Evolutionary conservation across 2,888 invertebrate species (phyloP), one percentile per base, ranked within the genome.

Genomic region (Limenitis camilla): DNA sequence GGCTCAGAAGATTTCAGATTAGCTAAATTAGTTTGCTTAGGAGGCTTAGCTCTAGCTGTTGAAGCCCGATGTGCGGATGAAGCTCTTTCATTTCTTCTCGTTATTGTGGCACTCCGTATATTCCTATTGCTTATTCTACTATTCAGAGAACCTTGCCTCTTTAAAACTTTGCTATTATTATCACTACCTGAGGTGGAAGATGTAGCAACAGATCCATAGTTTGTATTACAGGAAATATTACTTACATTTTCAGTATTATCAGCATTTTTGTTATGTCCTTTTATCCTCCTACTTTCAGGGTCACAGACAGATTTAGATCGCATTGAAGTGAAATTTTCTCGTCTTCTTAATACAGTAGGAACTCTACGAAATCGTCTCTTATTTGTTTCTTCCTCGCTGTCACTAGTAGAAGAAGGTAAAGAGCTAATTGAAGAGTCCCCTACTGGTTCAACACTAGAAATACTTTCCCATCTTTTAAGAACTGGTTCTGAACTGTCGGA

Each of bases 401-500:
- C 88, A 57, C 87, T 88, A 30, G 78, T 76, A 1, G 87, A 85
- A 29, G 85, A 81, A 46, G 89, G 90, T 42, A 90, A 76, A 38
- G 90, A 91, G 62, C 90, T 90, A 49, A 90, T 88, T 33, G 91
- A 91, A 39, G 91, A 92, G 76, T 94, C 92, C 29, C 92, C 85
- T 60, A 92, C 89, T 10, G 92, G 92, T 46, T 92, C 92, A 19
- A 92, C 87, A 66, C 93, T 93, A 0, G 92, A 92, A 38, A 91
- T 88, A 66, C 92, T 92, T 61, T 89, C 90, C 80, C 90, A 90
- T 48, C 88, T 74, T 67, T 85, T 88, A 11, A 88, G 59, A 47
- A 84, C 68, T n/a, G 82, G 79, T 55, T 87, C 87, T 2, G 70
- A 66, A 7, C 76, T 66, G 55, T 86, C 84, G 9, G 78, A 61